Percentiles rank a stretch among this genome's conserved stretches.
These are phyloP conservation scores for Ochotona princeps DNA, from an alignment of 2,113 vertebrate genomes.

Conservation along the genomic window DNA sequence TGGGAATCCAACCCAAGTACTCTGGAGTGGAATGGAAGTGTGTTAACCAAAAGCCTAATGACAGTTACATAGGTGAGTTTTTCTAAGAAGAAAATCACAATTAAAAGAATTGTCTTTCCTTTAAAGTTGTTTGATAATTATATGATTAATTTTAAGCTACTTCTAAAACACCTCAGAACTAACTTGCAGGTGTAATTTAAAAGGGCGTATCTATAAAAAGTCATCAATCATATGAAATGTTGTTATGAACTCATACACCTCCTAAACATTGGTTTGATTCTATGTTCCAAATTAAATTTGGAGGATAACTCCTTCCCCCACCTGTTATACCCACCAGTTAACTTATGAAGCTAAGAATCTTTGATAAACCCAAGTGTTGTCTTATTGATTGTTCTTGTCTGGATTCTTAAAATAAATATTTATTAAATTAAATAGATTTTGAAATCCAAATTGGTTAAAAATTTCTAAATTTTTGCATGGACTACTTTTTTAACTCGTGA, in stretches of 20 bases:
- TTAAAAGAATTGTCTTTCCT: background rate
- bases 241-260: background rate
- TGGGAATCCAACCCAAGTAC: no score
- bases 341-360: background rate
- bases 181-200: background rate
- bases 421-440: background rate
- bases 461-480: constrained; percentile 20
- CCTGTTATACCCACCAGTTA: background rate
- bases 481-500: constrained; percentile 14
- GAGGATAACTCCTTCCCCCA: background rate
- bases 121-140: constrained; percentile 23
- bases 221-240: constrained; percentile 14
- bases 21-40: no score
- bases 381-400: background rate
- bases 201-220: constrained; percentile 22
- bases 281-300: background rate
- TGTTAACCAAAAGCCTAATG: no score
- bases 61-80: constrained; percentile 89
- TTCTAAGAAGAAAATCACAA: constrained; percentile 49
- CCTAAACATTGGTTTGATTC: background rate
- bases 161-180: constrained; percentile 2
- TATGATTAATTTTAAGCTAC: constrained; percentile 38
- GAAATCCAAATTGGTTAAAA: constrained; percentile 35
- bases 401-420: constrained; percentile 43
- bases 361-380: constrained; percentile 38